Percentiles rank a stretch among this genome's conserved stretches.
phyloP scores from a whole-genome alignment of 2,888 invertebrate species.

The Eremobia ochroleuca region DNA sequence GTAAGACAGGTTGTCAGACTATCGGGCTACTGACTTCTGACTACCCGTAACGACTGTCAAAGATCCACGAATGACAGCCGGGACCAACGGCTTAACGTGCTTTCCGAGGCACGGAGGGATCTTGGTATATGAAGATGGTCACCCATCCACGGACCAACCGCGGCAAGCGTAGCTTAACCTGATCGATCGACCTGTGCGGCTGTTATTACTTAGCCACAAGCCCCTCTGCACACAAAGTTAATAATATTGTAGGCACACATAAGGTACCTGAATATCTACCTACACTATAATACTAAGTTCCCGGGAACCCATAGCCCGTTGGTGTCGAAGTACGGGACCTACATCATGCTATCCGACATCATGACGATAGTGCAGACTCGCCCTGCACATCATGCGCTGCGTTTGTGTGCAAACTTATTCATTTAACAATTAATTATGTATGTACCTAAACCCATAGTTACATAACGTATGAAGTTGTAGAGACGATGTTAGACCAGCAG shows the following conservation, averaged over 20 bases:
- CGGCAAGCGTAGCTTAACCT: no score
- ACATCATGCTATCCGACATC: constrained; percentile 60
- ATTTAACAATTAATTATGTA: background rate
- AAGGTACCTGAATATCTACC: background rate
- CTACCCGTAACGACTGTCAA: no score
- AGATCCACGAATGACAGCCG: no score
- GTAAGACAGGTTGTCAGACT: no score
- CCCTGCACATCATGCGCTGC: constrained; percentile 31
- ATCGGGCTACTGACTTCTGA: no score
- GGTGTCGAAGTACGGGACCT: constrained; percentile 66
- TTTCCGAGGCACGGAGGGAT: no score
- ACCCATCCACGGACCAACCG: no score
- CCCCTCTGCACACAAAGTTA: background rate
- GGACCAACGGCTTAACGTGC: no score
- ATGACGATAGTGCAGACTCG: constrained; percentile 49
- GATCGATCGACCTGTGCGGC: no score
- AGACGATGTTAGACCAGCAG: background rate
- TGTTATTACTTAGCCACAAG: no score
- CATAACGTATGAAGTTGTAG: background rate
- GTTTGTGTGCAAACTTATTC: constrained; percentile 24
- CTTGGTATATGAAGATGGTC: no score
- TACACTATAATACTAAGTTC: background rate
- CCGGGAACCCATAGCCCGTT: constrained; percentile 20
- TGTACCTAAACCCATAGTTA: background rate
- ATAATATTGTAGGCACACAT: background rate